A percentile compares a stretch with the other conserved stretches of the same genome.
Evolutionary conservation across 2,797 vertebrate genomes (phyloP).

Genomic region (Liasis olivaceus): DNA sequence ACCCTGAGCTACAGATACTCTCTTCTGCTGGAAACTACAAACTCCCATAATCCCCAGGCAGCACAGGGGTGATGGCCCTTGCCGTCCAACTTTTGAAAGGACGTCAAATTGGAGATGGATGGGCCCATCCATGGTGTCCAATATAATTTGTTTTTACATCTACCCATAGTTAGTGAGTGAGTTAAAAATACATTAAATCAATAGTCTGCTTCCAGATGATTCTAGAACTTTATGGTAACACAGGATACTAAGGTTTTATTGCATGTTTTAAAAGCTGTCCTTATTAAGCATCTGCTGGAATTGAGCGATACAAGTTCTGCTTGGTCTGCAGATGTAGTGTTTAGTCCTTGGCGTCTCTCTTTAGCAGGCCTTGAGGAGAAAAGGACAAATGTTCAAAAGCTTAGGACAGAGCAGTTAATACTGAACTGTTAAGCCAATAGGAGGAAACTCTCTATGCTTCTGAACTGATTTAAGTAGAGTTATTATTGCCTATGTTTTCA

Average conservation of each 20-base stretch:
- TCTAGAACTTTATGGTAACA: not conserved
- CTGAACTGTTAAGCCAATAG: not conserved
- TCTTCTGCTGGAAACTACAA: too few relatives aligned
- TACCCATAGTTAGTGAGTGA: not conserved
- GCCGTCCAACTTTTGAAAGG: too few relatives aligned
- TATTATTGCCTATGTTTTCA: not conserved
- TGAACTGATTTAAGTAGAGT: not conserved
- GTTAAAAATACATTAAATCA: not conserved
- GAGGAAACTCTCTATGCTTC: not conserved
- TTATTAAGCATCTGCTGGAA: not conserved
- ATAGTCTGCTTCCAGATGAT: not conserved
- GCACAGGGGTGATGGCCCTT: too few relatives aligned
- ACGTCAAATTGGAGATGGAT: too few relatives aligned
- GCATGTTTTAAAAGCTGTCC: not conserved
- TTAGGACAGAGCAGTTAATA: not conserved
- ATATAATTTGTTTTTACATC: not conserved
- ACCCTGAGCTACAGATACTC: too few relatives aligned
- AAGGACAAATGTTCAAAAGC: not conserved
- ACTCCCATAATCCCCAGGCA: too few relatives aligned
- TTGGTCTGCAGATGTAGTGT: not conserved
- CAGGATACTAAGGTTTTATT: not conserved
- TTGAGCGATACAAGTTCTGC: not conserved
- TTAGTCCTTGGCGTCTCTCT: not conserved
- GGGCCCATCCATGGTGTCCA: not conserved
- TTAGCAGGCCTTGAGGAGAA: not conserved